Conservation (phyloP, 2,888 invertebrate genomes). For the Drosophila paranaensis region DNA sequence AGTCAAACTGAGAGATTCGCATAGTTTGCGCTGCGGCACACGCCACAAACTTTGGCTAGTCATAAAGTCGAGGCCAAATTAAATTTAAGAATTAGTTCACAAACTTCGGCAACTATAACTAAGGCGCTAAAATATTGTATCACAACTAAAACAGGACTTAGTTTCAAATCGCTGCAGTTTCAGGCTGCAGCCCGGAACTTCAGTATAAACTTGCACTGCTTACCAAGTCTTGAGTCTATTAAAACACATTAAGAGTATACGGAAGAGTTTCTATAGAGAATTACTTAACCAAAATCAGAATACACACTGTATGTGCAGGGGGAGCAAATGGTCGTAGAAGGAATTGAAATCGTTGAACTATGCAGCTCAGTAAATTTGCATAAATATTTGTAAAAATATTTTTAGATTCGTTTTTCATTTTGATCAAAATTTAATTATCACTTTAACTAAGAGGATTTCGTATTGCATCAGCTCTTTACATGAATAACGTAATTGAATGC, state of each 20-base stretch:
- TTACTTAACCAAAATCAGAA: too few species aligned
- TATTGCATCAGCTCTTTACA: not conserved
- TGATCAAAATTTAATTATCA: not conserved
- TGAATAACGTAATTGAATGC: not conserved
- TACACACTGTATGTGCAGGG: too few species aligned
- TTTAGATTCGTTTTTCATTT: too few species aligned
- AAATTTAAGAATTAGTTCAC: not conserved
- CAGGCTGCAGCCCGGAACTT: not conserved
- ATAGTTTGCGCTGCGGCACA: slow-evolving; percentile 5
- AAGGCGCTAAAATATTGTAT: not conserved
- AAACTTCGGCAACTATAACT: not conserved
- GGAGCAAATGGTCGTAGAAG: too few species aligned
- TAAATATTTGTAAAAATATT: too few species aligned
- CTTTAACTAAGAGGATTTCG: not conserved
- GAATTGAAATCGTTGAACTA: too few species aligned
- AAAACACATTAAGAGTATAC: too few species aligned
- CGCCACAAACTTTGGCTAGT: not conserved
- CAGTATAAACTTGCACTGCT: not conserved
- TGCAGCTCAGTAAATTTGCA: too few species aligned
- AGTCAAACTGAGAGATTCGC: slow-evolving; percentile 28
- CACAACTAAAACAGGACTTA: not conserved
- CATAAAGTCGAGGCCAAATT: not conserved
- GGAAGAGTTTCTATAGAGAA: too few species aligned
- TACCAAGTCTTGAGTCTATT: too few species aligned
- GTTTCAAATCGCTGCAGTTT: not conserved